phyloP scores from a whole-genome alignment of 1,140 invertebrate genomes.

The Subanguina moxae region DNA sequence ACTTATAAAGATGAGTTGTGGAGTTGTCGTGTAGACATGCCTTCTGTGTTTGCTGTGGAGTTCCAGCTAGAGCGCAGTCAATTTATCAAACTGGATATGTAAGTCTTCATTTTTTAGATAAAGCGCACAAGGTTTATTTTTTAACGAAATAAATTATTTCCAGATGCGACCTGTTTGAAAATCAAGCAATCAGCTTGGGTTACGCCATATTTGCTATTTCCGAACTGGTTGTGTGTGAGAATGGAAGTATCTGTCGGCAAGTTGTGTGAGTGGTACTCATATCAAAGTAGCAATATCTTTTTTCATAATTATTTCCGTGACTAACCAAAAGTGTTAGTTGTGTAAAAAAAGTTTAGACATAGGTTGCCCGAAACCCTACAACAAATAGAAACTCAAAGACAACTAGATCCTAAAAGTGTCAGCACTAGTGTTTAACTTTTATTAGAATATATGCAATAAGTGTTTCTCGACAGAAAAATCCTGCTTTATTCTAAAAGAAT shows the following conservation, averaged over 20 bases:
- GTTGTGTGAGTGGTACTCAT: constrained; percentile 35
- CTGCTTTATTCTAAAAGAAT: too few species aligned
- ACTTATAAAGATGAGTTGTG: not conserved
- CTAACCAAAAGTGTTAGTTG: too few species aligned
- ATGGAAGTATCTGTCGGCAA: constrained; percentile 25
- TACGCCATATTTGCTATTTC: constrained; percentile 50
- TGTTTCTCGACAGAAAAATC: too few species aligned
- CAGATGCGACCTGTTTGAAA: constrained; percentile 44
- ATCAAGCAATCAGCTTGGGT: constrained; percentile 33
- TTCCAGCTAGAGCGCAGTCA: constrained; percentile 50
- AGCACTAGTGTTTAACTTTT: too few species aligned
- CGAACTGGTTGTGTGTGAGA: constrained; percentile 30
- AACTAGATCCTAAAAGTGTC: too few species aligned
- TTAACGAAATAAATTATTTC: constrained; percentile 12
- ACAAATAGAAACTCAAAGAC: too few species aligned
- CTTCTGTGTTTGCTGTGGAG: constrained; percentile 47
- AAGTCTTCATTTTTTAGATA: constrained; percentile 14
- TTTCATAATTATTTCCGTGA: too few species aligned
- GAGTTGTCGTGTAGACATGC: constrained; percentile 22
- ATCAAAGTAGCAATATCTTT: too few species aligned
- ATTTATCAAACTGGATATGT: constrained; percentile 52
- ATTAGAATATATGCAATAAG: too few species aligned
- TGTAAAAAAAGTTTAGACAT: too few species aligned
- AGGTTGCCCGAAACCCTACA: too few species aligned
- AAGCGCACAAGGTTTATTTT: constrained; percentile 9